These are phyloP conservation scores for Rhinolophus ferrumequinum DNA, from an alignment of 2,113 vertebrate species.

Conservation along the genomic window DNA sequence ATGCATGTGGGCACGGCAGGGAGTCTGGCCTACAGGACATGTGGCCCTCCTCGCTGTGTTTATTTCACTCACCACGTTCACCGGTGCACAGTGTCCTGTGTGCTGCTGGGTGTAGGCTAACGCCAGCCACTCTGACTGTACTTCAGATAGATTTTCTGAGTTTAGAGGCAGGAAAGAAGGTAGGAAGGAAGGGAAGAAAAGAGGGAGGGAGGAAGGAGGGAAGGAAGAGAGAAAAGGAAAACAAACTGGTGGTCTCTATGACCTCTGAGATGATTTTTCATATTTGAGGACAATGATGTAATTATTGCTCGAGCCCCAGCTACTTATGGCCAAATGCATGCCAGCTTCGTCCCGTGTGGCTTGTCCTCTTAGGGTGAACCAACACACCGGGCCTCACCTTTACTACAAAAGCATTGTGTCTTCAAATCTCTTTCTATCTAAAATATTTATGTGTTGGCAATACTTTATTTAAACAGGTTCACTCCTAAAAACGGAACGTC, in stretches of 20 bases:
- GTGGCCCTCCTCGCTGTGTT: background rate
- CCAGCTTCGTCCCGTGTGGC: accelerated
- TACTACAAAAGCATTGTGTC: background rate
- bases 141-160: no score
- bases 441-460: background rate
- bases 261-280: background rate
- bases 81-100: no score
- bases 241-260: no score
- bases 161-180: no score
- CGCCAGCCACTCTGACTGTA: no score
- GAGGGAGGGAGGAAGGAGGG: background rate
- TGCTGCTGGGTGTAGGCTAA: no score
- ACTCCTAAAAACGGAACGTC: background rate
- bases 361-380: accelerated
- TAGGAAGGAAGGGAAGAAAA: no score
- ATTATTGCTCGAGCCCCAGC: accelerated
- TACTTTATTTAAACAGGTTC: background rate
- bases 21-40: background rate
- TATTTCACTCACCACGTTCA: no score
- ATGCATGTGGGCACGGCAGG: background rate
- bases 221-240: background rate
- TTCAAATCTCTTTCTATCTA: background rate
- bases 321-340: accelerated
- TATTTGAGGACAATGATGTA: accelerated
- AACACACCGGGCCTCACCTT: background rate